Base-by-base conservation (phyloP, 2,888 invertebrate genomes). In the Chydorus sphaericus region DNA sequence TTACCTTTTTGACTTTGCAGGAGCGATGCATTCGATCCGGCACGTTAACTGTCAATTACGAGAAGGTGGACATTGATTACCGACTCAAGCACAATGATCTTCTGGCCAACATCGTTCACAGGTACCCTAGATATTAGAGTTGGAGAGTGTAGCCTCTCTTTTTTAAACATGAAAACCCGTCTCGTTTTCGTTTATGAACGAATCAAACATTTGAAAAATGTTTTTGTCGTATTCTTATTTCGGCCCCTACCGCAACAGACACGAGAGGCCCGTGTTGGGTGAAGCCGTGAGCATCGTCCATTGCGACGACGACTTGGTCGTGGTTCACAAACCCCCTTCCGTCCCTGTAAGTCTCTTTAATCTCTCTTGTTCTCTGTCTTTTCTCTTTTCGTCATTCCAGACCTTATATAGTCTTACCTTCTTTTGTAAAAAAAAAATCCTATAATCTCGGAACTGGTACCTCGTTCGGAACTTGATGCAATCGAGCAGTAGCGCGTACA, bases 241-340 rank as follows among this genome's bases (percentile, higher is more conserved):
- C 28, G 39, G 18, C 48, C 48, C 20, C 37, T 20, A 11, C 26
- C n/a, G 2, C 80, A 82, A 72, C 85, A 91, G 93, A 83, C 97
- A 97, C 81, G 97, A 97, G 83, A 90, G 93, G 76, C 93, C 96
- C 71, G 94, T 97, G 75, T 85, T 91, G 75, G 88, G 88, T 76
- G 85, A 88, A 80, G 85, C 87, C 76, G 89, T 97, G 79, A 85
- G 88, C 78, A 87, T 98, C 77, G 85, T 98, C 72, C 87, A 89
- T 78, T 89, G 94, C 81, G 92, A 90, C 78, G 91, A 94, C 76
- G 93, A 98, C 79, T 82, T 97, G 78, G 85, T 98, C 77, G 97
- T 98, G 77, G 90, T 97, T 77, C 92, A 97, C 83, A 97, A 97
- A 83, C 96, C 97, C 73, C 89, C 93, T 76, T 96, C 96, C 76